These are phyloP conservation scores for Ostrea edulis DNA, from an alignment of 1,140 invertebrate species.

Conservation along the genomic window DNA sequence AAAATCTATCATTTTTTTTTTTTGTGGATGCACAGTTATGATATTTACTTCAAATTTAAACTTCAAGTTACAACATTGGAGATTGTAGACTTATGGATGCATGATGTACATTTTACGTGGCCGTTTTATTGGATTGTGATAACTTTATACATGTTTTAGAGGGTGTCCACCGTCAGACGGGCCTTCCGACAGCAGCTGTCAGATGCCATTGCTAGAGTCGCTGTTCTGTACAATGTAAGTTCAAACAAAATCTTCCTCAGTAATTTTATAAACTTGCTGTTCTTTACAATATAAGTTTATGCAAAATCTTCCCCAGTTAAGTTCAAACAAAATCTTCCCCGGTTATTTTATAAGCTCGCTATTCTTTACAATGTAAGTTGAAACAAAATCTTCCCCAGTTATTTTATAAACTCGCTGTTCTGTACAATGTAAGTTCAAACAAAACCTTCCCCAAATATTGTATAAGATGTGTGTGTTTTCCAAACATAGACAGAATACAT, in stretches of 20 bases:
- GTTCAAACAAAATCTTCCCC: no score
- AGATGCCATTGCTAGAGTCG: conserved; percentile 73
- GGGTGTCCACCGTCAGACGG: conserved; percentile 72
- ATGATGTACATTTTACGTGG: no score
- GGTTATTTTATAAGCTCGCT: conserved; percentile 50
- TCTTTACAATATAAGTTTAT: no score
- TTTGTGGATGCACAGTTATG: no score
- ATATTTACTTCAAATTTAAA: no score
- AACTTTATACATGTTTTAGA: conserved; percentile 62
- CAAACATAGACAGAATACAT: neutral
- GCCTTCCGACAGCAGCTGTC: conserved; percentile 76
- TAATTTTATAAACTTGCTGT: neutral
- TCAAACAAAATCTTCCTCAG: neutral
- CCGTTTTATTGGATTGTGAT: no score
- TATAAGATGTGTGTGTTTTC: neutral
- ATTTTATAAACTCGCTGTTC: neutral
- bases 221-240: conserved; percentile 73
- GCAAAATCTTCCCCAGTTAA: neutral
- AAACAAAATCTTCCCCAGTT: neutral
- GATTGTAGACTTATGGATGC: no score
- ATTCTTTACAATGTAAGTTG: conserved; percentile 71
- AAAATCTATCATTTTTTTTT: no score
- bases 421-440: no score
- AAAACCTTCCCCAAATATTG: neutral
- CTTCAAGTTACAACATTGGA: no score